A percentile compares a stretch with the other conserved stretches of the same genome.
phyloP scores from a whole-genome alignment of 2,113 vertebrate species.

The Albula glossodonta region DNA sequence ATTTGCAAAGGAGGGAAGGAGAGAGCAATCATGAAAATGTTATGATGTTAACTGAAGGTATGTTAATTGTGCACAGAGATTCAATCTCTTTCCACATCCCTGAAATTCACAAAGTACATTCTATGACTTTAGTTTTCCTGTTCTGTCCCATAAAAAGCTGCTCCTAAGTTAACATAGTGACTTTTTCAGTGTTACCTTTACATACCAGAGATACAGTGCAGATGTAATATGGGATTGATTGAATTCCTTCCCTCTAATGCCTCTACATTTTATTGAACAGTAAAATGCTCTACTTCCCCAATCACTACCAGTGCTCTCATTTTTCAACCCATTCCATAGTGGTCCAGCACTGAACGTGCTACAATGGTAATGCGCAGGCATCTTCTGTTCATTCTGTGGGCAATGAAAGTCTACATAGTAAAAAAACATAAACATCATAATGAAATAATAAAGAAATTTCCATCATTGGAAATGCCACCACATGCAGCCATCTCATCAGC shows the following conservation, averaged over 20 bases:
- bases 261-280: no score
- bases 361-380: background rate
- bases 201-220: no score
- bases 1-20: background rate
- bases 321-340: background rate
- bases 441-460: no score
- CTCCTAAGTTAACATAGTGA: no score
- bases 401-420: no score
- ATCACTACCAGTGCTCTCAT: background rate
- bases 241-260: no score
- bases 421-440: no score
- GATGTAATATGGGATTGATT: no score
- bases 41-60: background rate
- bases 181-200: no score
- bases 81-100: background rate
- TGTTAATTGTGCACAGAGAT: background rate
- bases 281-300: background rate
- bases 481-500: background rate
- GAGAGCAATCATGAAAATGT: background rate
- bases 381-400: no score
- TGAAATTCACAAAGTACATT: background rate
- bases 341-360: background rate
- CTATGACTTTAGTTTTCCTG: no score
- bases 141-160: no score
- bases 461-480: background rate